Evolutionary conservation across 2,888 invertebrate species (phyloP).

Genomic region (Tinea trinotella): DNA sequence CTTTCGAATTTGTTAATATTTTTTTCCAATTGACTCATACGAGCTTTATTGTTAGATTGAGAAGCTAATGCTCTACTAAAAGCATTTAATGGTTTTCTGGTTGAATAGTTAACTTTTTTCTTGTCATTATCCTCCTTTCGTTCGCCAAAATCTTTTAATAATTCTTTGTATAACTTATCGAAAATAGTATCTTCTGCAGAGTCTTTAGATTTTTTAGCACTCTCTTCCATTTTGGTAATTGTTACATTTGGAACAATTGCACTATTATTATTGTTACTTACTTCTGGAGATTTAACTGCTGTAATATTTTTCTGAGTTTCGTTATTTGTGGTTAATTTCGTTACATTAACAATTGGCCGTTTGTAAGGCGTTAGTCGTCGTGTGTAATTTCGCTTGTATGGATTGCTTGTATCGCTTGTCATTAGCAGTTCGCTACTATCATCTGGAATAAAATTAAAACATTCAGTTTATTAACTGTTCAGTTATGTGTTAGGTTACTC

Average conservation of each 20-base stretch:
- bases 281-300: background rate
- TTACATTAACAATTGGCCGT: background rate
- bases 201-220: slow-evolving; percentile 7
- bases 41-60: background rate
- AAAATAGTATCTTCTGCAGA: slow-evolving; percentile 37
- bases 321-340: background rate
- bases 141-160: slow-evolving; percentile 25
- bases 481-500: too few relatives aligned
- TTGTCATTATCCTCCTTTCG: slow-evolving; percentile 12
- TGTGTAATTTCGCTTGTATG: slow-evolving; percentile 47
- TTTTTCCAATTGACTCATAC: slow-evolving; percentile 35
- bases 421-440: slow-evolving; percentile 73
- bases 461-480: too few relatives aligned
- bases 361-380: slow-evolving; percentile 47
- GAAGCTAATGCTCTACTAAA: slow-evolving; percentile 18
- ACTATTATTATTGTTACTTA: slow-evolving; percentile 18
- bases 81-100: slow-evolving; percentile 20
- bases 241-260: slow-evolving; percentile 11
- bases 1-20: slow-evolving; percentile 42
- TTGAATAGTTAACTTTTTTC: slow-evolving; percentile 20
- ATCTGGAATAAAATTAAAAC: slow-evolving; percentile 40
- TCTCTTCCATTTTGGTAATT: slow-evolving; percentile 22
- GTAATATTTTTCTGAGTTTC: background rate
- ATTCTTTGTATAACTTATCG: slow-evolving; percentile 28
- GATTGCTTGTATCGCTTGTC: slow-evolving; percentile 67